Percentiles rank a stretch among this genome's conserved stretches.
These are phyloP conservation scores for Sarcophilus harrisii DNA, from an alignment of 2,797 vertebrate species.

Conservation along the genomic window DNA sequence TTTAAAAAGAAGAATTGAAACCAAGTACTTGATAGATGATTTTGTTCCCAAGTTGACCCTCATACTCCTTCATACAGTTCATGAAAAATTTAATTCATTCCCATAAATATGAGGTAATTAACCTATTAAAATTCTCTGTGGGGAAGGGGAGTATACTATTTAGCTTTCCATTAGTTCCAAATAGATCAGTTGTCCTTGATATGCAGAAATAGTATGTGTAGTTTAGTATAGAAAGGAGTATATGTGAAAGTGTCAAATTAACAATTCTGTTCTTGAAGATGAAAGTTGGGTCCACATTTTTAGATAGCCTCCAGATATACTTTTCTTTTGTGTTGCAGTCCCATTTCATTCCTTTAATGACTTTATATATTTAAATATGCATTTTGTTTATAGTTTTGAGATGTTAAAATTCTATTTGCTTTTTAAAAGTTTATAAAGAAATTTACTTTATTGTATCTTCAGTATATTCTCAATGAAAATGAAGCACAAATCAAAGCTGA, in stretches of 20 bases:
- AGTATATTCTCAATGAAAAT: conserved; percentile 96
- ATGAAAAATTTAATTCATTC: not conserved
- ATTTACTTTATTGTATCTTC: conserved; percentile 70
- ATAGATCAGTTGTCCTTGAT: not conserved
- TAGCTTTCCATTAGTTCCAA: not conserved
- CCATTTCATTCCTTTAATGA: not conserved
- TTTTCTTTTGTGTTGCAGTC: not conserved
- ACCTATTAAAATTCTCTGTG: not conserved
- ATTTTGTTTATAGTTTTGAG: conserved; percentile 13
- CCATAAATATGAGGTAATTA: not conserved
- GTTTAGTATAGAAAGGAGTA: not conserved
- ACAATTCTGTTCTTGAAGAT: not conserved
- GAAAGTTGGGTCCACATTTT: not conserved
- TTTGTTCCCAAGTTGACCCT: not conserved
- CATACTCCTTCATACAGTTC: not conserved
- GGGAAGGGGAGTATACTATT: not conserved
- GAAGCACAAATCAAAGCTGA: conserved; percentile 95
- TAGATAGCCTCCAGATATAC: not conserved
- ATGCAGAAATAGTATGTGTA: not conserved
- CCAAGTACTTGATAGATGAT: not conserved
- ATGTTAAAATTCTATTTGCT: conserved; percentile 31
- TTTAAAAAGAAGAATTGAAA: not conserved
- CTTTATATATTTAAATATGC: not conserved
- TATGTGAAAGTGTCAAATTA: not conserved
- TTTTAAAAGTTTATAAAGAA: not conserved